These are phyloP conservation scores for Gryon sp. DNA, from an alignment of 1,140 invertebrate genomes.

Conservation along the genomic window DNA sequence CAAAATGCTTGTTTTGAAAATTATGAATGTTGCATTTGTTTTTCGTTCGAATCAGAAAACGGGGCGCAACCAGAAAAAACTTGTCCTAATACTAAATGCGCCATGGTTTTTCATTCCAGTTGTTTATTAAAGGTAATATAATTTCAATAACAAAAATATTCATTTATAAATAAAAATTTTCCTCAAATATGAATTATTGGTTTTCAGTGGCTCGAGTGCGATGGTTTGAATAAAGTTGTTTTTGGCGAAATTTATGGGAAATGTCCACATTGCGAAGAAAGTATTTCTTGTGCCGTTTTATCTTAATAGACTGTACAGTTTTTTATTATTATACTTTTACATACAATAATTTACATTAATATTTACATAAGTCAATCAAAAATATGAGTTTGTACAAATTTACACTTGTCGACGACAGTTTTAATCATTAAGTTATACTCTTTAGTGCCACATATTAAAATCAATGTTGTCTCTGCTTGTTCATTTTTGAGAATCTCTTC, in stretches of 20 bases:
- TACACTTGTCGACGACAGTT: constrained; percentile 45
- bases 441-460: constrained; percentile 74
- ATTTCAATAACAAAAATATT: too few species aligned
- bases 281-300: constrained; percentile 70
- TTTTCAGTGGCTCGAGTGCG: constrained; percentile 75
- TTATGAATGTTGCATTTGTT: constrained; percentile 78
- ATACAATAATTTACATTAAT: too few species aligned
- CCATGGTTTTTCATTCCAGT: constrained; percentile 70
- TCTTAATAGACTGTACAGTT: too few species aligned
- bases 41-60: constrained; percentile 67
- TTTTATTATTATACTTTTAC: not conserved
- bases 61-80: constrained; percentile 69
- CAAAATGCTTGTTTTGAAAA: constrained; percentile 63
- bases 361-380: constrained; percentile 59
- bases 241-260: constrained; percentile 74
- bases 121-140: constrained; percentile 74
- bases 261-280: constrained; percentile 74
- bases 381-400: constrained; percentile 65
- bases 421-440: constrained; percentile 68
- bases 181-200: constrained; percentile 3
- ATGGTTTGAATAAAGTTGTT: constrained; percentile 69
- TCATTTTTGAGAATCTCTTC: constrained; percentile 49
- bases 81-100: constrained; percentile 74
- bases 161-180: not conserved
- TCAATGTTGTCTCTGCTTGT: constrained; percentile 61